Conservation (phyloP, 2,797 vertebrate genomes). For the Zonotrichia albicollis region DNA sequence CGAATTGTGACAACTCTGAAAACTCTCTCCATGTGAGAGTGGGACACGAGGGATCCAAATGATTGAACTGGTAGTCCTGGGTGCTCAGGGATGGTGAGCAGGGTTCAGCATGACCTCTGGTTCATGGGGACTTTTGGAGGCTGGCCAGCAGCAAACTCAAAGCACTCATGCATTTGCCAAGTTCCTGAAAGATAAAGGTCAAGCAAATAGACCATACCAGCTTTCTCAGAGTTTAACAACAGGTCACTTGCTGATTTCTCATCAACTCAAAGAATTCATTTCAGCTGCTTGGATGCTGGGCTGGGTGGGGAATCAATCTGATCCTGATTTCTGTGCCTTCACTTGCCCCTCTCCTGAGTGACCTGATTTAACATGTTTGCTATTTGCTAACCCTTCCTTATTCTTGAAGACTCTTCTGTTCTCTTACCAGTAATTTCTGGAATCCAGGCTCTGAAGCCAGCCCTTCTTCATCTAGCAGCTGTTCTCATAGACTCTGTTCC, state of each 20-base stretch:
- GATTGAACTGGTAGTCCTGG: neutral
- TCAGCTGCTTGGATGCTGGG: neutral
- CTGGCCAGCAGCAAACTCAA: neutral
- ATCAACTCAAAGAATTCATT: neutral
- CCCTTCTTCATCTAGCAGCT: neutral
- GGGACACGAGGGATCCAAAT: neutral
- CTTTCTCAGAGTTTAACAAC: neutral
- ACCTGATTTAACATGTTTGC: neutral
- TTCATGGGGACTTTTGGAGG: neutral
- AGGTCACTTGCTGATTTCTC: neutral
- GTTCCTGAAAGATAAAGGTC: neutral
- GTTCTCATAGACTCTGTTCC: neutral
- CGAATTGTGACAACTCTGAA: neutral
- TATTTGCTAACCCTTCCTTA: neutral
- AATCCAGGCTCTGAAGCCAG: neutral
- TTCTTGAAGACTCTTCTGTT: neutral
- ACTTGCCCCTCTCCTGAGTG: neutral
- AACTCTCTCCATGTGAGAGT: neutral
- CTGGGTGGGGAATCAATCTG: neutral
- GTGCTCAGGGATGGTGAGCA: neutral
- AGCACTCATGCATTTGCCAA: accelerated
- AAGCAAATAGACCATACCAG: neutral
- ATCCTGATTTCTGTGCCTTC: neutral
- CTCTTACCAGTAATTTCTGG: neutral
- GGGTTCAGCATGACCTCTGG: neutral